Base-by-base conservation (phyloP, 1,140 invertebrate species). In the Hyposmocoma kahamanoa region DNA sequence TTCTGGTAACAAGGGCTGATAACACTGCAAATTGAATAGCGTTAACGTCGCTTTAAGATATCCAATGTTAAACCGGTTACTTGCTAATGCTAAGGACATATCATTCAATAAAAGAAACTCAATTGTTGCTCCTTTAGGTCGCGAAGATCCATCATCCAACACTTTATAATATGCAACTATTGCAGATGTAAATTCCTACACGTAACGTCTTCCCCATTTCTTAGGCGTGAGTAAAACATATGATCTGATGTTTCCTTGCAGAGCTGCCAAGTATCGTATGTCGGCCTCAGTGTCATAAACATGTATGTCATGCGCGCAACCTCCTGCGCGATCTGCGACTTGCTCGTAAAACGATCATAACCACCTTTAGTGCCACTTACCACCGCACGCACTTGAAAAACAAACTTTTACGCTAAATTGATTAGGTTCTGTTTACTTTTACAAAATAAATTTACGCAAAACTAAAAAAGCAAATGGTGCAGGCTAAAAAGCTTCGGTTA, bases 281-380 rank as follows among this genome's bases (percentile, higher is more conserved):
- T 53, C 49, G 34, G 38, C 19, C 28, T 22, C 39, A 24, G 49
- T 22, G 49, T 53, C 50, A 53, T 53, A 53, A 53, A 53, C 44
- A 53, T 47, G 50, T 57, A 60, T 62, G 55, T 58, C 47, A 55
- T 55, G 50, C 22, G 34, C 22, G 42, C 39, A 34, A 34, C 46
- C 32, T n/a, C n/a, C n/a, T n/a, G 57, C 58, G 59, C 50, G 22
- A 24, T 19, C 42, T 43, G 19, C 22, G 41, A 26, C 21, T 11
- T 48, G 55, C 47, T 59, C 62, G 58, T 74, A 74, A 74, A 74
- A 60, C 48, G 36, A 52, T 69, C 67, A 58, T 62, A 63, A 57
- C 50, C 53, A 32, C 47, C 46, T 62, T 56, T 55, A 66, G 42
- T 50, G 52, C 50, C 44, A 48, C 55, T 59, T 51, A 50, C 38